phyloP scores from a whole-genome alignment of 2,113 vertebrate species.

The Alethe castanea region DNA sequence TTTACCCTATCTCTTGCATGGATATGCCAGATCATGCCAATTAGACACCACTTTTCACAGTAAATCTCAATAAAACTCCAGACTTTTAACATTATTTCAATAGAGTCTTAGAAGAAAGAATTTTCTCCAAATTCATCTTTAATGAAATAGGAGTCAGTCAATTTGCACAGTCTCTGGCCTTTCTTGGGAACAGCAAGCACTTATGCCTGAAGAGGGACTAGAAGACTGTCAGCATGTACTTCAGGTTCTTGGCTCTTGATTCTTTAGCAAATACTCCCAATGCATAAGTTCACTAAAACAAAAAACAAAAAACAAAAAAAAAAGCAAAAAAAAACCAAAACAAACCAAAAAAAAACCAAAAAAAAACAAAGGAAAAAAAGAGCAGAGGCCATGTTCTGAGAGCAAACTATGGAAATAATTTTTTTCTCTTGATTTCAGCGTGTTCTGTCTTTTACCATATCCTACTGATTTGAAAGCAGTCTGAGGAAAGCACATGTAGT shows the following conservation, averaged over 20 bases:
- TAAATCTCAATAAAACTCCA: background rate
- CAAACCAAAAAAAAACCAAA: background rate
- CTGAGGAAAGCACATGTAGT: background rate
- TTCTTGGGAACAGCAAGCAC: background rate
- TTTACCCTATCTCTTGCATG: background rate
- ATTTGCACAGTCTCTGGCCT: background rate
- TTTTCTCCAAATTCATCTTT: background rate
- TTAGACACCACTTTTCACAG: background rate
- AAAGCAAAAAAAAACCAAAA: background rate
- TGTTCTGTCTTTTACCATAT: background rate
- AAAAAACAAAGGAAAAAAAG: no score
- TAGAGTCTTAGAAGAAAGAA: background rate
- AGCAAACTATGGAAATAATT: background rate
- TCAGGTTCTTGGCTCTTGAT: background rate
- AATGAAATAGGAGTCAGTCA: background rate
- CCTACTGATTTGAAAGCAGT: background rate
- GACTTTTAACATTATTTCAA: background rate
- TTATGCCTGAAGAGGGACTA: background rate
- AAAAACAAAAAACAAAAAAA: background rate
- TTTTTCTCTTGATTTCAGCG: background rate
- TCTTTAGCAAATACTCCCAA: background rate
- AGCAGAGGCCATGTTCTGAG: background rate
- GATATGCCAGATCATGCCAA: background rate
- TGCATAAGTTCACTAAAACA: background rate
- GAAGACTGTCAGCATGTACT: background rate